A percentile compares a stretch with the other conserved stretches of the same genome.
Evolutionary conservation across 2,113 vertebrate species (phyloP).

Genomic region (Passer montanus): DNA sequence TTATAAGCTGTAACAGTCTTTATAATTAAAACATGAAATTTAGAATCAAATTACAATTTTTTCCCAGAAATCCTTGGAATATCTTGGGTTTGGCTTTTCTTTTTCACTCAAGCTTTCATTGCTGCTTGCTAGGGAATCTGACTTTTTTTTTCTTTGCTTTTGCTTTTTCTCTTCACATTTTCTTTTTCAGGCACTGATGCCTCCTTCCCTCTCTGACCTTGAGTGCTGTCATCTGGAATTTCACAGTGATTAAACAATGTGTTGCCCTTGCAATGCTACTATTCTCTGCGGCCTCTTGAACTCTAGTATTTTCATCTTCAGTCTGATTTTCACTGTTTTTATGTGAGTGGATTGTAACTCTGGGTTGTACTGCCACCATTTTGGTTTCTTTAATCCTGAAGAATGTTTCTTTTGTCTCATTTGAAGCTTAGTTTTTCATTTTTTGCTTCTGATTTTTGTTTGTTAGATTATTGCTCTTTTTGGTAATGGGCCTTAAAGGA

Average conservation of each 20-base stretch:
- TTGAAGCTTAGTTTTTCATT: not conserved
- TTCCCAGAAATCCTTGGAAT: not conserved
- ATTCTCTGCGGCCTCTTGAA: conserved; percentile 51
- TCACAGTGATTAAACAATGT: conserved; percentile 61
- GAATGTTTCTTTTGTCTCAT: not conserved
- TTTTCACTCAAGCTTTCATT: not conserved
- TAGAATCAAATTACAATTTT: not conserved
- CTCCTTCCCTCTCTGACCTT: conserved; percentile 56
- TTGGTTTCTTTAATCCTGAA: conserved; percentile 23
- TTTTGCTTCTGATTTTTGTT: not conserved
- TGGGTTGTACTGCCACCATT: not conserved
- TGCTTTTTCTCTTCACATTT: conserved; percentile 16
- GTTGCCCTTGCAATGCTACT: conserved; percentile 43
- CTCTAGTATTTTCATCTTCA: conserved; percentile 49
- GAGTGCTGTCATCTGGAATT: conserved; percentile 69
- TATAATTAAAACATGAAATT: not conserved
- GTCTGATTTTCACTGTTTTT: conserved; percentile 26
- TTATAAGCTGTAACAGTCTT: not conserved
- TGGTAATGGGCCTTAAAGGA: not conserved
- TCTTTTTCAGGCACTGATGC: conserved; percentile 49
- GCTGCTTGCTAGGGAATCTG: not conserved
- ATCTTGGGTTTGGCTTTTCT: not conserved
- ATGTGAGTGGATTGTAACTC: conserved; percentile 1
- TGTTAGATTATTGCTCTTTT: not conserved
- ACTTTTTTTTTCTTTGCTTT: not conserved